Evolutionary conservation across 2,797 vertebrate species (phyloP), one percentile per base, ranked within the genome.

Genomic region (Phoxinus dragarum): DNA sequence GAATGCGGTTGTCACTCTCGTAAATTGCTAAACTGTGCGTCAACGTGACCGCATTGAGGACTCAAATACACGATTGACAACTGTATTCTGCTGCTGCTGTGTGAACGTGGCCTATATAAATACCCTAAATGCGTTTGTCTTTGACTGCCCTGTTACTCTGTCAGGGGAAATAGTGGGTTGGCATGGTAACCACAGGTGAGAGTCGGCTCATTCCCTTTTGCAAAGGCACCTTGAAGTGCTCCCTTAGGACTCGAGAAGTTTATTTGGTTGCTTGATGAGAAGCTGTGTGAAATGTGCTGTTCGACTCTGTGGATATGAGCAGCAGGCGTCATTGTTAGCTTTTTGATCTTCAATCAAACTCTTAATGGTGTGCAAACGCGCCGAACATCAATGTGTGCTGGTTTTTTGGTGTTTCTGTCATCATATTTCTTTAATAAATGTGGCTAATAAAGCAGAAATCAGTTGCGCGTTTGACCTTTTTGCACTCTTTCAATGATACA

Each of bases 111-210:
- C 12, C 27, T 31, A 16, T n/a, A 59, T 31, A 64, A 31, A 31
- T 14, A 31, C 27, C 61, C 27, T 64, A 16, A 64, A 72, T 75
- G 40, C 0, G 8, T 80, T 84, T 59, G 40, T 74, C 75, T 67
- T 76, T 54, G 68, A 52, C 40, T 78, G 78, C 56, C 61, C 74
- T 80, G 76, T 38, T 16, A 47, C 71, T 75, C 67, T 59, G 44
- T 21, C 73, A 19, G 56, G 47, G 80, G 44, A 68, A 86, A 71
- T 76, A 34, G 12, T 56, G n/a, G 71, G 79, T 88, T 87, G 86
- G 56, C 79, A 88, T 86, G 86, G 82, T 85, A 82, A 86, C 87
- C 72, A 72, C 86, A 83, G 42, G 54, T 87, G 68, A 79, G 68
- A 84, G 34, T 85, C 19, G 8, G 10, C 68, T 72, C 34, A 36